These are phyloP conservation scores for Passer domesticus DNA, from an alignment of 2,113 vertebrate genomes.

Conservation along the genomic window DNA sequence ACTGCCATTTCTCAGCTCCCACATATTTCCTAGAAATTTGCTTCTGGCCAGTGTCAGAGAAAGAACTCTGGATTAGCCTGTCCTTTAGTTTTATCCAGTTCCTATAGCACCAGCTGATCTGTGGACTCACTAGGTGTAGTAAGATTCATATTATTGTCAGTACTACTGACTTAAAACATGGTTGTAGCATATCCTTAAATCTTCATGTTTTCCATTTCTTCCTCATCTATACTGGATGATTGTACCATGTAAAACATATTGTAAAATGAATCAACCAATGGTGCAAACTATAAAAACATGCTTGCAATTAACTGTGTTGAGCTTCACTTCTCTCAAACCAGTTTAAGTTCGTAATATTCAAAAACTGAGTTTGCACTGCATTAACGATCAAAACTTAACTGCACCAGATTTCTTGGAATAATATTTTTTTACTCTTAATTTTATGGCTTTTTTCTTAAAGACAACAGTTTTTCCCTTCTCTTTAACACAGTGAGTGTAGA, in stretches of 20 bases:
- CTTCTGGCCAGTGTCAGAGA: background rate
- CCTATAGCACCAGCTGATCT: background rate
- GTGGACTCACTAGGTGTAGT: background rate
- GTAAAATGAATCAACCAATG: background rate
- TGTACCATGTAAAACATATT: background rate
- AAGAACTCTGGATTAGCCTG: background rate
- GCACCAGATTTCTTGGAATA: background rate
- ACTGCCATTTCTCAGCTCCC: background rate
- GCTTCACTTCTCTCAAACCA: background rate
- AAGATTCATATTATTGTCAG: background rate
- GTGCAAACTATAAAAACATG: background rate
- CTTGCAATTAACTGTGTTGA: background rate
- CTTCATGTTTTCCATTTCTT: background rate
- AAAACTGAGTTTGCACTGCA: background rate
- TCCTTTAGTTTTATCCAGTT: background rate
- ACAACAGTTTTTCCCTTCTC: background rate
- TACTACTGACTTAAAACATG: background rate
- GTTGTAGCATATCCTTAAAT: background rate
- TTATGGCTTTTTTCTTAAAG: background rate
- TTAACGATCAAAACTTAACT: background rate
- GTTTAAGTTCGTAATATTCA: background rate
- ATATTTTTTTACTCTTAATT: background rate
- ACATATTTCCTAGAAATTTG: background rate
- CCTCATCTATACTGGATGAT: background rate
- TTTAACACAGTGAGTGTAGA: background rate